These are phyloP conservation scores for Graphium colonna DNA, from an alignment of 2,888 invertebrate species.

Conservation along the genomic window DNA sequence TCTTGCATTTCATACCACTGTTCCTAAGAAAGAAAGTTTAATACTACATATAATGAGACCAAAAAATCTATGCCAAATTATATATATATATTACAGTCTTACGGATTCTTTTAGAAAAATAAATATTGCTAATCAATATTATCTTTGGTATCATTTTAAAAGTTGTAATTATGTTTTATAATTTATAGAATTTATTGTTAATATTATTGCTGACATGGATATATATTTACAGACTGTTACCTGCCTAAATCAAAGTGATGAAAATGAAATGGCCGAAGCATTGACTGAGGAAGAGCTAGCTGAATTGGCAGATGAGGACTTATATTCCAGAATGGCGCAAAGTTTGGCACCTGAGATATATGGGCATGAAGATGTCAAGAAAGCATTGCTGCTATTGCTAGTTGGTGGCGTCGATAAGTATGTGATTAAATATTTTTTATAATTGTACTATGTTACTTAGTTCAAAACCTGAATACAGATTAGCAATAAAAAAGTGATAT, in stretches of 20 bases:
- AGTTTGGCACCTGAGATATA: conserved; percentile 99
- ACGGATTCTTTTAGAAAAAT: too few species aligned
- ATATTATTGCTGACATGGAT: background rate
- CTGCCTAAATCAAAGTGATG: conserved; percentile 92
- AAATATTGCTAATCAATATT: too few species aligned
- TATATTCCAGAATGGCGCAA: conserved; percentile 94
- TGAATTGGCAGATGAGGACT: conserved; percentile 90
- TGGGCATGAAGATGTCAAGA: conserved; percentile 98
- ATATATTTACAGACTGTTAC: conserved; percentile 81
- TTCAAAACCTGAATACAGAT: too few species aligned
- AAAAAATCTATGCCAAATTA: too few species aligned
- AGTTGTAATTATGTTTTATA: background rate
- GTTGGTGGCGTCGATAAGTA: conserved; percentile 94
- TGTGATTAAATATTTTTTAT: conserved; percentile 28
- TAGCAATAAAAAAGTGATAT: too few species aligned
- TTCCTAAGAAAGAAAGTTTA: too few species aligned
- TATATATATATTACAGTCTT: too few species aligned
- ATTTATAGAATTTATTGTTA: background rate
- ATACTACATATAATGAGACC: too few species aligned
- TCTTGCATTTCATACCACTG: too few species aligned
- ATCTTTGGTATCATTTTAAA: too few species aligned
- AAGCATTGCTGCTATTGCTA: conserved; percentile 93
- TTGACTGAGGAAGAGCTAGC: conserved; percentile 91
- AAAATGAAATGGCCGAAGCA: conserved; percentile 85
- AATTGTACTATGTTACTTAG: too few species aligned